Conservation (phyloP, 2,113 vertebrate genomes). For the Dascyllus trimaculatus region DNA sequence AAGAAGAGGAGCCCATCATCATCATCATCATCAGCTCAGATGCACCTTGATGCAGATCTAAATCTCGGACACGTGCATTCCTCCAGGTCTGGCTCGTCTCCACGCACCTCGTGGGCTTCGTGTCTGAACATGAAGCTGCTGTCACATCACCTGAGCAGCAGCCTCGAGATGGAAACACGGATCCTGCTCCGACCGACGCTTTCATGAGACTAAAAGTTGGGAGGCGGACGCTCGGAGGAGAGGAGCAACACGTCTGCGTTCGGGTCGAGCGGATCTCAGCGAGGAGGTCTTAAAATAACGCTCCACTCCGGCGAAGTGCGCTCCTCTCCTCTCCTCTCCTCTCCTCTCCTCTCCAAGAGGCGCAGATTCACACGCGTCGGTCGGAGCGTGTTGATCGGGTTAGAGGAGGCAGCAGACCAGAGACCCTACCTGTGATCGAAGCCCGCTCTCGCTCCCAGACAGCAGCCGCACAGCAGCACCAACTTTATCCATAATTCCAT, state of each 20-base stretch:
- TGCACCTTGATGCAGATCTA: conserved; percentile 61
- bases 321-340: no score
- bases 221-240: no score
- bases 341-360: background rate
- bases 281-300: background rate
- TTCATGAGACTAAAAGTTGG: conserved; percentile 40
- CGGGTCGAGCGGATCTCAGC: no score
- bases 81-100: conserved; percentile 66
- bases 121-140: conserved; percentile 84
- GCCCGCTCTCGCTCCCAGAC: conserved; percentile 84
- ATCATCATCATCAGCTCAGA: conserved; percentile 31
- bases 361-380: background rate
- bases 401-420: background rate
- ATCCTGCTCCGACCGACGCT: no score
- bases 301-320: background rate
- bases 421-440: conserved; percentile 91
- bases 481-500: conserved; percentile 87
- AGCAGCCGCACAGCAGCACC: conserved; percentile 82
- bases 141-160: conserved; percentile 77
- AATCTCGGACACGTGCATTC: conserved; percentile 75
- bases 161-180: no score
- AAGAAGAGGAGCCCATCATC: no score
- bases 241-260: conserved; percentile 47
- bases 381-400: background rate
- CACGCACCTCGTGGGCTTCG: conserved; percentile 66